Evolutionary conservation across 2,113 vertebrate genomes (phyloP).

Genomic region (Meriones unguiculatus): DNA sequence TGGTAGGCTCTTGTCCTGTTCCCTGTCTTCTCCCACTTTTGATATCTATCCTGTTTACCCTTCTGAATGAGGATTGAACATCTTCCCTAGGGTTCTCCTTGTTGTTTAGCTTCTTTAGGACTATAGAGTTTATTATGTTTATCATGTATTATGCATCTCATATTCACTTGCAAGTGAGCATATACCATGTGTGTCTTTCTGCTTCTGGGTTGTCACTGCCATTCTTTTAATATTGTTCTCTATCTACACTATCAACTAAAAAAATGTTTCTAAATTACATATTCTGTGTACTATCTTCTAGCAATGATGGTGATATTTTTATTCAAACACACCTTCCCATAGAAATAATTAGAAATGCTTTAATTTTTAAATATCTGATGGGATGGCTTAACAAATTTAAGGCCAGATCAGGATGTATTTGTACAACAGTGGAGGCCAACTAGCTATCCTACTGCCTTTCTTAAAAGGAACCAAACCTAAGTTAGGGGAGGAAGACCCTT

Average conservation of each 20-base stretch:
- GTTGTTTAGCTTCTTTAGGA: no score
- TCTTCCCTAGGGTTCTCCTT: no score
- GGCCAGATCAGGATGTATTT: not conserved
- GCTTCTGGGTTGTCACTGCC: no score
- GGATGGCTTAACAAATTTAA: not conserved
- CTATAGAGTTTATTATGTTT: no score
- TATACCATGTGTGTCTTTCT: no score
- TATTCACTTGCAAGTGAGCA: no score
- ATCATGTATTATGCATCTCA: no score
- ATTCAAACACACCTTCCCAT: not conserved
- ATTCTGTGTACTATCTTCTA: not conserved
- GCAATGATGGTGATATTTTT: not conserved
- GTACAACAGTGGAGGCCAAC: not conserved
- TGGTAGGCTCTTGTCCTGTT: no score
- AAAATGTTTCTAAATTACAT: constrained; percentile 9
- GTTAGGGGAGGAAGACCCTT: not conserved
- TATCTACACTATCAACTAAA: not conserved
- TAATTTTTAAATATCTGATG: not conserved
- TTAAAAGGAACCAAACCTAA: not conserved
- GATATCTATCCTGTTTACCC: no score
- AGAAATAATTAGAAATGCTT: constrained; percentile 39
- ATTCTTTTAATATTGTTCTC: not conserved
- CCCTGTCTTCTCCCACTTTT: no score
- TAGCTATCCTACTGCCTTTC: not conserved
- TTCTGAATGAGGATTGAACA: no score